A percentile compares a stretch with the other conserved stretches of the same genome.
Conservation (phyloP, 2,888 invertebrate genomes). For the Lasius fuliginosus region DNA sequence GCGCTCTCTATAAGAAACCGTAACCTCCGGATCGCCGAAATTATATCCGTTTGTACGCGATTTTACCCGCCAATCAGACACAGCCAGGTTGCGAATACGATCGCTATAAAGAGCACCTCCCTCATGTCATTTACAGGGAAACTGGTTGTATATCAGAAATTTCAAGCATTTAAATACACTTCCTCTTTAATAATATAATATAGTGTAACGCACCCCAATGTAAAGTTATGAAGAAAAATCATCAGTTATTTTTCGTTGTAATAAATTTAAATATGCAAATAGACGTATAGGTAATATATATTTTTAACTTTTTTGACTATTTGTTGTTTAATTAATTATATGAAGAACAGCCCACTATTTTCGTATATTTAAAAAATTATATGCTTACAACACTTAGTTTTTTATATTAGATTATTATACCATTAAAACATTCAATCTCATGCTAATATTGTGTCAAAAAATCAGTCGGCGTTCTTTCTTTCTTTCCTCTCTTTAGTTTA, state of each 20-base stretch:
- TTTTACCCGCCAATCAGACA: slow-evolving; percentile 79
- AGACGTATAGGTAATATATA: not conserved
- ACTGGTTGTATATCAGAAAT: slow-evolving; percentile 20
- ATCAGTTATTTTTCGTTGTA: not conserved
- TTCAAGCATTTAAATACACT: slow-evolving; percentile 29
- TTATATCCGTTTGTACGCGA: slow-evolving; percentile 83
- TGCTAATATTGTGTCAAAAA: not conserved
- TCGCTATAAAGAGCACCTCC: slow-evolving; percentile 70
- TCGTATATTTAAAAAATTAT: not conserved
- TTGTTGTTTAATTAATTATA: not conserved
- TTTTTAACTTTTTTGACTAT: not conserved
- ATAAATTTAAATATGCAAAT: not conserved
- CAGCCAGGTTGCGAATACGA: slow-evolving; percentile 63
- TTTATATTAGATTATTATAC: not conserved
- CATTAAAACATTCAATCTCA: not conserved
- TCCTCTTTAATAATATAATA: not conserved
- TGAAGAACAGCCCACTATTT: not conserved
- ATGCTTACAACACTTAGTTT: not conserved
- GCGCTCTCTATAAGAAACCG: slow-evolving; percentile 73
- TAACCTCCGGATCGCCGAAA: slow-evolving; percentile 77
- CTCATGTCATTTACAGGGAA: slow-evolving; percentile 49
- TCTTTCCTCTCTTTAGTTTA: not conserved
- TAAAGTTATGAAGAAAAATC: not conserved
- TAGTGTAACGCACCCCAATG: not conserved
- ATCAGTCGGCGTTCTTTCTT: not conserved